These are phyloP conservation scores for Drosophila differens DNA, from an alignment of 2,888 invertebrate genomes.

Conservation along the genomic window DNA sequence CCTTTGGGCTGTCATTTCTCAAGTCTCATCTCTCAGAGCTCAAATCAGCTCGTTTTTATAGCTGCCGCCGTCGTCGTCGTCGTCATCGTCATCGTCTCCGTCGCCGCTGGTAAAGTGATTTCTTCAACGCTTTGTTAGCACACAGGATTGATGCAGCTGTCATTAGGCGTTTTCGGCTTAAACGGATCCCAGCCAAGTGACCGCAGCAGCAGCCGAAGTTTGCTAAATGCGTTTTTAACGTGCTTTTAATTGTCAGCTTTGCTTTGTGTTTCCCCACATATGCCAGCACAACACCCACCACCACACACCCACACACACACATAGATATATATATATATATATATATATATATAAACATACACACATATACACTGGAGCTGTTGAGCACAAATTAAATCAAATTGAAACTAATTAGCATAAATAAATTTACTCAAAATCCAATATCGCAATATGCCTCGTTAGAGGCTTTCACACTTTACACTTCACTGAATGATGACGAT, in stretches of 20 bases:
- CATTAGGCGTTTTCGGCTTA: slow-evolving; percentile 79
- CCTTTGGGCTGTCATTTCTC: slow-evolving; percentile 59
- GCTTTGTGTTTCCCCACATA: slow-evolving; percentile 37
- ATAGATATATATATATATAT: not conserved
- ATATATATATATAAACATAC: too few relatives aligned
- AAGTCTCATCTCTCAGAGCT: slow-evolving; percentile 21
- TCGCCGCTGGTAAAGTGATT: slow-evolving; percentile 84
- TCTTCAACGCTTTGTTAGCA: slow-evolving; percentile 84
- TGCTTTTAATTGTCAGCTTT: slow-evolving; percentile 82
- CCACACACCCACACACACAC: not conserved
- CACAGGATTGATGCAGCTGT: slow-evolving; percentile 81
- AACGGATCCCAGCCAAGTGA: slow-evolving; percentile 51
- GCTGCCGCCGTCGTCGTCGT: slow-evolving; percentile 56
- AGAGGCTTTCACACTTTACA: slow-evolving; percentile 76
- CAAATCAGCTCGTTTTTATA: slow-evolving; percentile 6
- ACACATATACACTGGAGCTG: slow-evolving; percentile 2
- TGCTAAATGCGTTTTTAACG: slow-evolving; percentile 84
- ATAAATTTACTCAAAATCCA: slow-evolving; percentile 79
- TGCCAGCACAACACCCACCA: not conserved
- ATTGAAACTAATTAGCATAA: slow-evolving; percentile 80
- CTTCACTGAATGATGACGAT: slow-evolving; percentile 56
- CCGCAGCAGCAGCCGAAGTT: slow-evolving; percentile 26
- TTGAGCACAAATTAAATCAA: slow-evolving; percentile 74
- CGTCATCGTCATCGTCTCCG: slow-evolving; percentile 67
- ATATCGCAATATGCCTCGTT: slow-evolving; percentile 76